A percentile compares a stretch with the other conserved stretches of the same genome.
Evolutionary conservation across 1,140 invertebrate species (phyloP).

Genomic region (Drosophila teissieri): DNA sequence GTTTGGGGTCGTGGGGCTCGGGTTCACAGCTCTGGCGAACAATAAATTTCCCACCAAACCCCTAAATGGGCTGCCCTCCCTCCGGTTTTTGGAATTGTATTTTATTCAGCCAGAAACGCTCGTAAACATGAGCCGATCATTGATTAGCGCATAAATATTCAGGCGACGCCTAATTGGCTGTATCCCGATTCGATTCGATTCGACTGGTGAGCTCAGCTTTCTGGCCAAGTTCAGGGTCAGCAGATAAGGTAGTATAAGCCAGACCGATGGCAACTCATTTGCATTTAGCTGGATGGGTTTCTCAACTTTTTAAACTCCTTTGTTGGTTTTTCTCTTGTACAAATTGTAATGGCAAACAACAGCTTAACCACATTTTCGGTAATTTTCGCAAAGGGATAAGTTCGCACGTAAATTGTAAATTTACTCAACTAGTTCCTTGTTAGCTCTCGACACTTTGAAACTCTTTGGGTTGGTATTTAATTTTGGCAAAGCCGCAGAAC

Average conservation of each 20-base stretch:
- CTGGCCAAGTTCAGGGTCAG: slow-evolving; percentile 67
- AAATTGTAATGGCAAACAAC: slow-evolving; percentile 53
- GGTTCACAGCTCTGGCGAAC: slow-evolving; percentile 12
- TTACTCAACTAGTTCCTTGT: slow-evolving; percentile 38
- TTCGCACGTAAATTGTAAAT: slow-evolving; percentile 41
- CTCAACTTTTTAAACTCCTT: slow-evolving; percentile 42
- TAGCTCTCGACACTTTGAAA: slow-evolving; percentile 33
- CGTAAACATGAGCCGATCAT: slow-evolving; percentile 54
- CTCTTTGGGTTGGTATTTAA: slow-evolving; percentile 31
- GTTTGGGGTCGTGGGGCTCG: slow-evolving; percentile 4
- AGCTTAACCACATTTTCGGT: slow-evolving; percentile 20
- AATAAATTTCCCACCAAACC: slow-evolving; percentile 37
- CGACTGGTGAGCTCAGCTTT: slow-evolving; percentile 10
- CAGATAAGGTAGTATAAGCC: slow-evolving; percentile 13
- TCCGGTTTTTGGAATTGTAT: slow-evolving; percentile 30
- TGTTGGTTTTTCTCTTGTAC: slow-evolving; percentile 56
- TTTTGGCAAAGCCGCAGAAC: slow-evolving; percentile 21
- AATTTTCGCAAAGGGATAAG: slow-evolving; percentile 34
- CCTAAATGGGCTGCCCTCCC: slow-evolving; percentile 13
- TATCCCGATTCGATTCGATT: slow-evolving; percentile 1
- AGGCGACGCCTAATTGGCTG: slow-evolving; percentile 50
- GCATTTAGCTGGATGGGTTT: slow-evolving; percentile 36
- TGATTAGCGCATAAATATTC: slow-evolving; percentile 75
- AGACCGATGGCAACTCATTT: slow-evolving; percentile 33
- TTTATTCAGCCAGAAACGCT: slow-evolving; percentile 26